phyloP scores from a whole-genome alignment of 2,888 invertebrate genomes.

The Bellardia bayeri region DNA sequence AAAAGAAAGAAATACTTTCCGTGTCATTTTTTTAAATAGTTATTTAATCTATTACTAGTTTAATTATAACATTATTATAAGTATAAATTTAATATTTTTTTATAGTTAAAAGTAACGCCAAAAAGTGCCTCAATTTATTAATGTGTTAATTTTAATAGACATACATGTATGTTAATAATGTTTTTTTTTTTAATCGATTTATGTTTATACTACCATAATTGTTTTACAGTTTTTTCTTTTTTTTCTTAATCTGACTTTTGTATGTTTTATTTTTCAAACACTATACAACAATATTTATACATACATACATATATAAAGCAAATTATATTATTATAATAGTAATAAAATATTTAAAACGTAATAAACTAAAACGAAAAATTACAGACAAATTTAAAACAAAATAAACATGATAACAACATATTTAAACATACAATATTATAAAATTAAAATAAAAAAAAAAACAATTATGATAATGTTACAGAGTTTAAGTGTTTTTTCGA shows the following conservation, averaged over 20 bases:
- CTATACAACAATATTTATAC: slow-evolving; percentile 18
- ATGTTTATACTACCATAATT: slow-evolving; percentile 7
- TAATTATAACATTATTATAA: slow-evolving; percentile 64
- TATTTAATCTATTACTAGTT: slow-evolving; percentile 65
- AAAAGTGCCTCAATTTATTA: slow-evolving; percentile 82
- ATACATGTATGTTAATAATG: slow-evolving; percentile 52
- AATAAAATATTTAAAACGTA: slow-evolving; percentile 68
- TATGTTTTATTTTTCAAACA: slow-evolving; percentile 1
- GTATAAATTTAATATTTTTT: slow-evolving; percentile 47
- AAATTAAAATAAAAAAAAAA: slow-evolving; percentile 15
- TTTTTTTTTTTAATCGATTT: slow-evolving; percentile 25
- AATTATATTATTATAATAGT: slow-evolving; percentile 21
- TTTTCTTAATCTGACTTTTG: slow-evolving; percentile 23
- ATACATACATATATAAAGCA: not conserved
- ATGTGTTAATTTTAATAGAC: slow-evolving; percentile 63
- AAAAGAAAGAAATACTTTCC: slow-evolving; percentile 56
- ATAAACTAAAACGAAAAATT: slow-evolving; percentile 49
- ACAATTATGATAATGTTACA: slow-evolving; percentile 60
- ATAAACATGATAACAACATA: slow-evolving; percentile 19
- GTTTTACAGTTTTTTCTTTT: slow-evolving; percentile 42
- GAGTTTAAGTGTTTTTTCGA: slow-evolving; percentile 71
- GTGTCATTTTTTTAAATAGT: slow-evolving; percentile 67
- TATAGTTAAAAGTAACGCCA: slow-evolving; percentile 76
- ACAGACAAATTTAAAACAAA: slow-evolving; percentile 44
- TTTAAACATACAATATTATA: slow-evolving; percentile 38